These are phyloP conservation scores for Zootermopsis nevadensis DNA, from an alignment of 2,888 invertebrate genomes.

Conservation along the genomic window DNA sequence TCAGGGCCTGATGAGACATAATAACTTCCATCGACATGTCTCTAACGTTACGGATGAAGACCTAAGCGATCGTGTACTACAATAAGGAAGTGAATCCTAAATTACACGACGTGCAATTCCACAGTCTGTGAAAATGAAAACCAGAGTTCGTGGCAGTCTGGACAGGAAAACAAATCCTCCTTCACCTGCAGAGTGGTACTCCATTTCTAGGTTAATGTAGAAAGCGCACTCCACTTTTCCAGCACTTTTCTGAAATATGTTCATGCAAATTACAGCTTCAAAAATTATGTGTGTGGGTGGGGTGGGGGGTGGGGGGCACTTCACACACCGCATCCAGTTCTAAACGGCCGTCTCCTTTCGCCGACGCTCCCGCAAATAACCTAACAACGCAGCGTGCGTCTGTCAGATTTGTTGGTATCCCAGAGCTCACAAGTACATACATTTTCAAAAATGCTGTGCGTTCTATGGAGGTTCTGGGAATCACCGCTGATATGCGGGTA, in stretches of 20 bases:
- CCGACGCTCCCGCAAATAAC: background rate
- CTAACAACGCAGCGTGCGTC: background rate
- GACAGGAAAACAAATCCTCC: background rate
- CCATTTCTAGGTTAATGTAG: slow-evolving; percentile 21
- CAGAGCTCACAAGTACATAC: background rate
- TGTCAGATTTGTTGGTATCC: slow-evolving; percentile 19
- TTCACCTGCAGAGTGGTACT: background rate
- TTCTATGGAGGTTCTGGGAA: too few species aligned
- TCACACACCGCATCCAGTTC: slow-evolving; percentile 21
- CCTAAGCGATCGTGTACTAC: too few species aligned
- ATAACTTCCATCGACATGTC: too few species aligned
- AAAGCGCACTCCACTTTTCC: slow-evolving; percentile 26
- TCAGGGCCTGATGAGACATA: too few species aligned
- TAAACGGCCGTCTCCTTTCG: slow-evolving; percentile 12
- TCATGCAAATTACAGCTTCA: slow-evolving; percentile 27
- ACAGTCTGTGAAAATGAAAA: background rate
- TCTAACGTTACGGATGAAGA: too few species aligned
- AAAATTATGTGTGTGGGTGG: too few species aligned
- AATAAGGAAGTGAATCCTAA: background rate
- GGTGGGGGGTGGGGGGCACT: too few species aligned
- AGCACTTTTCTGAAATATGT: slow-evolving; percentile 31
- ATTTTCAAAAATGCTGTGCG: background rate
- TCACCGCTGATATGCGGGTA: too few species aligned
- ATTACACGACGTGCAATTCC: background rate
- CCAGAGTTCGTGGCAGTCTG: background rate